Conservation (phyloP, 2,113 vertebrate genomes). For the Fulmarus glacialis region DNA sequence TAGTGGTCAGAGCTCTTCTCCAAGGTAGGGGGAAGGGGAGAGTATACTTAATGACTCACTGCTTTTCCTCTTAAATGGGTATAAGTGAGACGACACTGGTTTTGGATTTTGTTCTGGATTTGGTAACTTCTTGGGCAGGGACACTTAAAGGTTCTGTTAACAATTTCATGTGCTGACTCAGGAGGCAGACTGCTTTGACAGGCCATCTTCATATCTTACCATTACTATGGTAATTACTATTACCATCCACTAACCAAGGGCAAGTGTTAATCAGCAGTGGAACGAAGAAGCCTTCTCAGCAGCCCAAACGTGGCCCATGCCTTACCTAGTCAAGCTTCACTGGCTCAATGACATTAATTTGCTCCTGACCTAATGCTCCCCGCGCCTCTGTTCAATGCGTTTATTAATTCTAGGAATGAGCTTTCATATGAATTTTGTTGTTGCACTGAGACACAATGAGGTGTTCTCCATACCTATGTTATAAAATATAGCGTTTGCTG, state of each 20-base stretch:
- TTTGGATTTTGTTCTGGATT: not conserved
- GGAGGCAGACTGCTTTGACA: not conserved
- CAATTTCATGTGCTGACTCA: not conserved
- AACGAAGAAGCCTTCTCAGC: not conserved
- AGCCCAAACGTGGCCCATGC: not conserved
- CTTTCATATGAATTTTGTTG: not conserved
- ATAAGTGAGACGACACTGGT: not conserved
- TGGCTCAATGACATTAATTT: conserved; percentile 6
- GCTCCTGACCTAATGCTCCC: conserved; percentile 20
- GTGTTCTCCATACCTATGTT: not conserved
- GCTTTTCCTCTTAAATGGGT: not conserved
- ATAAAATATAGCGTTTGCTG: not conserved
- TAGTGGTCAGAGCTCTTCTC: not conserved
- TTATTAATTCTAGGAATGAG: conserved; percentile 11
- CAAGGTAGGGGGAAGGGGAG: not conserved
- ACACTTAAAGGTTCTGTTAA: not conserved
- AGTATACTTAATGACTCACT: not conserved
- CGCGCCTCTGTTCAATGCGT: not conserved
- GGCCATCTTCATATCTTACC: not conserved
- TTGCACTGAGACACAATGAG: not conserved
- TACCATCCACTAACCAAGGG: not conserved
- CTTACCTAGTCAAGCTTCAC: not conserved
- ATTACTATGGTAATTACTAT: not conserved
- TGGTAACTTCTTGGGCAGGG: not conserved
- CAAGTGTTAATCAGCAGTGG: not conserved